Conservation (phyloP, 2,797 vertebrate genomes). For the Huso huso region DNA sequence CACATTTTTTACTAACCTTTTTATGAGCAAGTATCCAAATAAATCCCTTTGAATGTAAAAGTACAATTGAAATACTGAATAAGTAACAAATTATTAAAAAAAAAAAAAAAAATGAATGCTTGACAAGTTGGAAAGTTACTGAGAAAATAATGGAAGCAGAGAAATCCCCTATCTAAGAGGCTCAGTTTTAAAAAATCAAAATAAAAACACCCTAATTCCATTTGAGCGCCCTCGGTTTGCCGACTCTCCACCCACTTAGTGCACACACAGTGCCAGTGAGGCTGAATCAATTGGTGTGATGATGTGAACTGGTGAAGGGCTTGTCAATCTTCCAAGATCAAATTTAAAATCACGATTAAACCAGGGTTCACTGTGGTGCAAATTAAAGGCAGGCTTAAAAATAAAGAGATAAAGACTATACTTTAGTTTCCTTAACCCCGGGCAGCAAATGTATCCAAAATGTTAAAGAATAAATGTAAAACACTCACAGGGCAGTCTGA, state of each 20-base stretch:
- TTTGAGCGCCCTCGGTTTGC: constrained; percentile 3
- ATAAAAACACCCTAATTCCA: constrained; percentile 9
- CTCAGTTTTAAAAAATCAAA: constrained; percentile 9
- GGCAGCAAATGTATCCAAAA: too few relatives aligned
- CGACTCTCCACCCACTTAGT: constrained; percentile 4
- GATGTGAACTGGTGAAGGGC: constrained; percentile 6
- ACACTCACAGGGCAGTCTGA: too few relatives aligned
- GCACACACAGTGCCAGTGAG: constrained; percentile 11
- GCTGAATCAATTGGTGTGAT: not conserved
- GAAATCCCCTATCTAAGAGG: too few relatives aligned
- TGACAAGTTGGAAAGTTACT: too few relatives aligned
- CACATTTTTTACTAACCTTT: too few relatives aligned
- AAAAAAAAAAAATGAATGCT: too few relatives aligned
- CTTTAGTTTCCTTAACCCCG: too few relatives aligned
- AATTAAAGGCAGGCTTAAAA: not conserved
- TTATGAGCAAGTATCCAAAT: not conserved
- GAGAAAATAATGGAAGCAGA: too few relatives aligned
- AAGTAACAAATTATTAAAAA: too few relatives aligned
- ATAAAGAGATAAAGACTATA: too few relatives aligned
- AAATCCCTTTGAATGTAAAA: not conserved
- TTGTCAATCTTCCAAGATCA: not conserved
- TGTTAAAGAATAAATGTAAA: too few relatives aligned
- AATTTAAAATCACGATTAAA: not conserved
- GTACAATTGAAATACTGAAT: too few relatives aligned
- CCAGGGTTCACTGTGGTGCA: not conserved